Evolutionary conservation across 2,888 invertebrate species (phyloP), one percentile per base, ranked within the genome.

Genomic region (Galeopsomyia nigrocyanea): DNA sequence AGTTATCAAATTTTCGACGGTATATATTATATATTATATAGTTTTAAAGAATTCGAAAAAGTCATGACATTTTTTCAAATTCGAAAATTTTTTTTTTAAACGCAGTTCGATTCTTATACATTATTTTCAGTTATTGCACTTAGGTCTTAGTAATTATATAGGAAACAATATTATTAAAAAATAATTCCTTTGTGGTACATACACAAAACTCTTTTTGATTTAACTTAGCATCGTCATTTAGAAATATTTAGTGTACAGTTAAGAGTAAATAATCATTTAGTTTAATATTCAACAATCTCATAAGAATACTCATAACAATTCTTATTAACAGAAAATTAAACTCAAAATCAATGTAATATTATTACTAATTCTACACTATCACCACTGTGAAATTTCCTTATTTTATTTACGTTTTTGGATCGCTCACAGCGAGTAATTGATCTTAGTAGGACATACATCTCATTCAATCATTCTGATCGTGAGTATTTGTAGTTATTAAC

Each of bases 221-320:
- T 39, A 39, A 16, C 47, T 66, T 46, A 69, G 47, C 65, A 68
- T 10, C 39, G 39, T 39, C 7, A 39, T 3, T 39, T 1, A 3
- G 39, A 39, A 9, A 39, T 39, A 39, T 39, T 5, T 73, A 69
- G 56, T 64, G 16, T 69, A 69, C 5, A 61, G 26, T 69, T 61
- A 66, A 55, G 58, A 51, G 19, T 73, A 69, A 65, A 73, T 73
- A 73, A 71, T 71, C 71, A 68, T 55, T 68, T 71, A 66, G 55
- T 71, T 71, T 61, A 69, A 68, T 71, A 49, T 21, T 62, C 68
- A 75, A 75, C 71, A 75, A 75, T 75, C 68, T 75, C 61, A 61
- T 58, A 62, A 69, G 46, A 55, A 67, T 46, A 46, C 13, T 39
- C 13, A 68, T 51, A 74, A 69, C 55, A 72, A 67, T 65, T 71